Evolutionary conservation across 2,888 invertebrate species (phyloP).

Genomic region (Melolontha melolontha): DNA sequence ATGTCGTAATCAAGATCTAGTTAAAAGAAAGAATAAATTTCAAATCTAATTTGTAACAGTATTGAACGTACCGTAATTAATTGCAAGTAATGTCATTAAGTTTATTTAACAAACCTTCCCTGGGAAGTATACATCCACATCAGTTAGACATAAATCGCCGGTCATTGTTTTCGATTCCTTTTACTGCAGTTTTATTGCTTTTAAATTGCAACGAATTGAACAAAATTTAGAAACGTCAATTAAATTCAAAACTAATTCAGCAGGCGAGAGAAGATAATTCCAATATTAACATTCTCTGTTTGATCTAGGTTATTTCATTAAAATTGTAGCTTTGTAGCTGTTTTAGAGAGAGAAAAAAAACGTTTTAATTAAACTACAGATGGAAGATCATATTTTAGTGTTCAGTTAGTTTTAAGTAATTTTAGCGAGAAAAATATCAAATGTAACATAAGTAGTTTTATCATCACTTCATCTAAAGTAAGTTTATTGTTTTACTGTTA

Average conservation of each 20-base stretch:
- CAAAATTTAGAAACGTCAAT: constrained; percentile 2
- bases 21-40: constrained; percentile 10
- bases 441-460: too few species aligned
- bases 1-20: constrained; percentile 1
- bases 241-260: constrained; percentile 18
- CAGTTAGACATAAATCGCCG: constrained; percentile 23
- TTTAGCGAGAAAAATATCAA: too few species aligned
- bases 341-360: too few species aligned
- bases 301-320: too few species aligned
- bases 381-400: too few species aligned
- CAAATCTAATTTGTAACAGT: constrained; percentile 4
- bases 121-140: constrained; percentile 7
- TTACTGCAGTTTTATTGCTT: constrained; percentile 34
- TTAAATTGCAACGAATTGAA: constrained; percentile 21
- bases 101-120: constrained; percentile 12
- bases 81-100: constrained; percentile 17
- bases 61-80: constrained; percentile 16
- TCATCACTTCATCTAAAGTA: too few species aligned
- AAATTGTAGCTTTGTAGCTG: too few species aligned
- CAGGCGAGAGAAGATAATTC: too few species aligned
- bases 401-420: too few species aligned
- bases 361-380: too few species aligned
- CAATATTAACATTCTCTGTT: too few species aligned
- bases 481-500: too few species aligned
- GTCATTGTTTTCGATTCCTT: constrained; percentile 27